phyloP scores from a whole-genome alignment of 1,140 invertebrate species.

The Drosophila funebris region DNA sequence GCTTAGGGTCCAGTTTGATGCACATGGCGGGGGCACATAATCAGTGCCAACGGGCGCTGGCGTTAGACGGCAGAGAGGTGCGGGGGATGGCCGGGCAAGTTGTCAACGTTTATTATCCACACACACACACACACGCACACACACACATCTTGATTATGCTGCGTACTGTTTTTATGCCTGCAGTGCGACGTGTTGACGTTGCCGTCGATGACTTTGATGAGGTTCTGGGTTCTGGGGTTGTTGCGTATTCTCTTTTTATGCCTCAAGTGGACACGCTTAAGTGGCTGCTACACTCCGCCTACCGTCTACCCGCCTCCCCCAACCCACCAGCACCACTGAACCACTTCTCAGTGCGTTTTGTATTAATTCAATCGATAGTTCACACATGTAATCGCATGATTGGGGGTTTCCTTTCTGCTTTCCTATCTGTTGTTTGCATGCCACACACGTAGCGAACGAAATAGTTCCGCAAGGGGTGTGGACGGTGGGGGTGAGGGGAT shows the following conservation, averaged over 20 bases:
- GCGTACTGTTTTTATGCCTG: conserved; percentile 80
- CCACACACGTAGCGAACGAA: conserved; percentile 58
- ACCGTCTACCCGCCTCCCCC: conserved; percentile 6
- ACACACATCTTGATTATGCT: conserved; percentile 66
- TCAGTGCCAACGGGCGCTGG: conserved; percentile 65
- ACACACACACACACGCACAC: conserved; percentile 13
- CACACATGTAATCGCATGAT: conserved; percentile 80
- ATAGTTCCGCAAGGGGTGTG: background rate
- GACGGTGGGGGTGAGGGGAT: background rate
- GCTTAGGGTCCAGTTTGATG: conserved; percentile 51
- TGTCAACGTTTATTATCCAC: conserved; percentile 71
- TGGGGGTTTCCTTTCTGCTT: conserved; percentile 66
- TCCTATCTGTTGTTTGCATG: conserved; percentile 58
- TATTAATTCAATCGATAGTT: conserved; percentile 82
- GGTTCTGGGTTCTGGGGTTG: conserved; percentile 36
- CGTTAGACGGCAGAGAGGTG: background rate
- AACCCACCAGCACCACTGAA: background rate
- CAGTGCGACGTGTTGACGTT: conserved; percentile 72
- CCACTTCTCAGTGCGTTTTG: conserved; percentile 39
- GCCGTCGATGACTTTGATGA: conserved; percentile 64
- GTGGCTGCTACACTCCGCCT: conserved; percentile 56
- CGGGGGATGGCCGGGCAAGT: conserved; percentile 32
- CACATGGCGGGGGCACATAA: conserved; percentile 61
- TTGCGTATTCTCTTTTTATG: conserved; percentile 62
- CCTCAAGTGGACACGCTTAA: conserved; percentile 77